A percentile compares a stretch with the other conserved stretches of the same genome.
phyloP scores from a whole-genome alignment of 2,797 vertebrate genomes.

The Macrochelys suwanniensis region DNA sequence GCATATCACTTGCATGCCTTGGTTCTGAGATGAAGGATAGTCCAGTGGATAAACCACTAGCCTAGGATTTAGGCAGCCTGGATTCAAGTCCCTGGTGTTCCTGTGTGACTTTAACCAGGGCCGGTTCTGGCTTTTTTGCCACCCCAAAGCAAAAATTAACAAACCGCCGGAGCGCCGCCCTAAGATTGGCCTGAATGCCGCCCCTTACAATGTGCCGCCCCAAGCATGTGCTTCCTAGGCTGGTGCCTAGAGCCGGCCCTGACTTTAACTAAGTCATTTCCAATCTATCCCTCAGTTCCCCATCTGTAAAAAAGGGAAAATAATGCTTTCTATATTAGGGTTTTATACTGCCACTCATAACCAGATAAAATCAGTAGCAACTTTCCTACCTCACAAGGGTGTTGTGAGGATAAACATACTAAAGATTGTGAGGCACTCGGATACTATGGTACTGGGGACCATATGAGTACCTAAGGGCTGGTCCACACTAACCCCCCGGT shows the following conservation, averaged over 20 bases:
- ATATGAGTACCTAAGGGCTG: not conserved
- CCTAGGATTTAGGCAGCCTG: not conserved
- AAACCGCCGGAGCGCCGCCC: too few relatives aligned
- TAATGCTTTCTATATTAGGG: not conserved
- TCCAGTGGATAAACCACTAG: not conserved
- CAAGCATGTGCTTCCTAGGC: too few relatives aligned
- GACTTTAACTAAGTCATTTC: not conserved
- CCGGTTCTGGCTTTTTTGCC: too few relatives aligned
- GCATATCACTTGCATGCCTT: not conserved
- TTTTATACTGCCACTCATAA: not conserved
- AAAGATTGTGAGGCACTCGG: not conserved
- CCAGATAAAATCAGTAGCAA: not conserved
- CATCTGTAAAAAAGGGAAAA: not conserved
- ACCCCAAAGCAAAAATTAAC: too few relatives aligned
- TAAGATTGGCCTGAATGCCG: too few relatives aligned
- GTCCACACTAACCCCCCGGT: too few relatives aligned
- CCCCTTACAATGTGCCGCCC: too few relatives aligned
- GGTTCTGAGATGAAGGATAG: not conserved
- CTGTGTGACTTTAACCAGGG: not conserved
- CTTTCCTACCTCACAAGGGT: not conserved
- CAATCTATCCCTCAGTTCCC: not conserved
- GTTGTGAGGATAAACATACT: conserved; percentile 16
- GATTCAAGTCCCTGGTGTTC: not conserved
- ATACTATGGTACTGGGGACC: not conserved
- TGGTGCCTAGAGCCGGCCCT: too few relatives aligned